Evolutionary conservation across 30 jellyfish, hydroid and myxozoan species (phyloP).

Genomic region (Cassiopea xamachana): DNA sequence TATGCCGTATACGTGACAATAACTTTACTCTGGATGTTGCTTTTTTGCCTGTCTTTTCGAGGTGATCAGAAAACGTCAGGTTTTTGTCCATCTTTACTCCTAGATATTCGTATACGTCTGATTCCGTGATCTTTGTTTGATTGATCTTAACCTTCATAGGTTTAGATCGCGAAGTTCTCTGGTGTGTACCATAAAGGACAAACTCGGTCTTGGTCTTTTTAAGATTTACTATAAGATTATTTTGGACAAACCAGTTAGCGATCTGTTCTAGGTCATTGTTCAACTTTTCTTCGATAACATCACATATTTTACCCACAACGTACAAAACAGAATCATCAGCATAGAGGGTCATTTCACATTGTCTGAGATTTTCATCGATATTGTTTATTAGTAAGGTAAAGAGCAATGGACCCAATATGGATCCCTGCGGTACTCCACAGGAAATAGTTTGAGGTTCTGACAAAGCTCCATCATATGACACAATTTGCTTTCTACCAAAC

Average conservation of each 20-base stretch:
- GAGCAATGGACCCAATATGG: slow-evolving; percentile 56
- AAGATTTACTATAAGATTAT: slow-evolving; percentile 32
- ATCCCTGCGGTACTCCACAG: slow-evolving; percentile 80
- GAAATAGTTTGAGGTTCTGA: slow-evolving; percentile 39
- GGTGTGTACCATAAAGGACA: slow-evolving; percentile 55
- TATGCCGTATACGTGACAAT: slow-evolving; percentile 70
- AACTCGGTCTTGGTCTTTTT: slow-evolving; percentile 46
- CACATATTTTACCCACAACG: slow-evolving; percentile 31
- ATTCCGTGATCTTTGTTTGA: slow-evolving; percentile 47
- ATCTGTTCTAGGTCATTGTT: slow-evolving; percentile 51
- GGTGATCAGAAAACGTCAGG: slow-evolving; percentile 64
- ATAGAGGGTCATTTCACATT: slow-evolving; percentile 35
- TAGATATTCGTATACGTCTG: slow-evolving; percentile 48
- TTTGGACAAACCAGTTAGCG: slow-evolving; percentile 64
- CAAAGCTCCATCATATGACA: slow-evolving; percentile 24
- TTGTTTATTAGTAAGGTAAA: slow-evolving; percentile 42
- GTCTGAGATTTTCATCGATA: slow-evolving; percentile 29
- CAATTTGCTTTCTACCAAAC: slow-evolving; percentile 61
- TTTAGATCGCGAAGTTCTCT: slow-evolving; percentile 47
- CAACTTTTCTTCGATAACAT: slow-evolving; percentile 36
- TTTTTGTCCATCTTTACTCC: slow-evolving; percentile 73
- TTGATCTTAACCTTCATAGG: slow-evolving; percentile 29
- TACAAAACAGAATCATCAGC: slow-evolving; percentile 76
- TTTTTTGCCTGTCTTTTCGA: slow-evolving; percentile 27
- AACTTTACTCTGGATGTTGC: slow-evolving; percentile 49